Evolutionary conservation across 2,113 vertebrate genomes (phyloP).

Genomic region (Calonectris borealis): DNA sequence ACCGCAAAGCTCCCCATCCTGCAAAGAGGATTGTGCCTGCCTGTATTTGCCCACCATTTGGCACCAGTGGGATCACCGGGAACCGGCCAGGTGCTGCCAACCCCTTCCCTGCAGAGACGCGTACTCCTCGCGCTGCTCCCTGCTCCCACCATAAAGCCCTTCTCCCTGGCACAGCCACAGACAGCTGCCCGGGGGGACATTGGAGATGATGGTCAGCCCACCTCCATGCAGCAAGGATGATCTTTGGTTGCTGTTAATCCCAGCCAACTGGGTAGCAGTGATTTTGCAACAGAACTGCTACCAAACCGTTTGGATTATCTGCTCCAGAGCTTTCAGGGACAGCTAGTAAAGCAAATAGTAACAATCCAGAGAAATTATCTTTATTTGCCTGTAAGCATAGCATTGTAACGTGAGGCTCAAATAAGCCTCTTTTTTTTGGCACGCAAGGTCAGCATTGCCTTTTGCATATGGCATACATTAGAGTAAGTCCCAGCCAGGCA

Average conservation of each 20-base stretch:
- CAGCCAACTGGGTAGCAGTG: neutral
- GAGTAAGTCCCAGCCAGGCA: neutral
- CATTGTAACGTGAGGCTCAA: neutral
- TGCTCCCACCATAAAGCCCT: neutral
- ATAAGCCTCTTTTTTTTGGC: neutral
- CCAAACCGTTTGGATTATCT: neutral
- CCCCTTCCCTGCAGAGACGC: rapidly evolving
- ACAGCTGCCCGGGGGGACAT: rapidly evolving
- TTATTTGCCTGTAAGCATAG: neutral
- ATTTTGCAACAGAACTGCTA: neutral
- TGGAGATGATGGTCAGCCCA: neutral
- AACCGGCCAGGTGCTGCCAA: neutral
- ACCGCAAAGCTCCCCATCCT: neutral
- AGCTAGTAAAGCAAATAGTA: constrained; percentile 21
- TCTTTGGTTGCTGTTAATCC: neutral
- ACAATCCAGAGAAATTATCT: neutral
- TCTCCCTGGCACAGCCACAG: neutral
- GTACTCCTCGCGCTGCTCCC: neutral
- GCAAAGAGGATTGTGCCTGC: neutral
- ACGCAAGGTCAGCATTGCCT: neutral
- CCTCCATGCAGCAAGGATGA: neutral
- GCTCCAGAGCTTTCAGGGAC: neutral
- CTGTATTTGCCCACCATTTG: neutral
- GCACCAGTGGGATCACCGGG: neutral
- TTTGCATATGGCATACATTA: neutral